Evolutionary conservation across 2,797 vertebrate species (phyloP), one percentile per base, ranked within the genome.

Genomic region (Aphelocoma californica): DNA sequence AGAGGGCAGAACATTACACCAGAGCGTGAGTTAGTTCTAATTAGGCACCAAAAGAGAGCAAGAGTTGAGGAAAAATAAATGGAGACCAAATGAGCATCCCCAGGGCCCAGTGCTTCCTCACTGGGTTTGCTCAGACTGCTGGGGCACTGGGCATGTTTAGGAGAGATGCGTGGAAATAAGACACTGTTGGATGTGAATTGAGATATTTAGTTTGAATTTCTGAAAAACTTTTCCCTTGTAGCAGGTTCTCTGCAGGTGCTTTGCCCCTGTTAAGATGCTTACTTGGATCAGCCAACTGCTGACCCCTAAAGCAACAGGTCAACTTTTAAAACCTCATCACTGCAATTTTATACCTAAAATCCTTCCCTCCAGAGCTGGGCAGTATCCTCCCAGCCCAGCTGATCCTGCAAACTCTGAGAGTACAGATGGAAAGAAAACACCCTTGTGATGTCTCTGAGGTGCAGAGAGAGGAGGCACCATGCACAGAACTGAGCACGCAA

Each of bases 1-100:
- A 92, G 87, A 87, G 44, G 84, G 82, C 57, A 88, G 80, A 75
- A 58, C 23, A 45, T 62, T 19, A 91, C 51, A 92, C 12, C 31
- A 82, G 88, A 58, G 54, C 1, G 5, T 24, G 26, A 18, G 14
- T 26, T 83, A 58, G 42, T 18, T 56, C 79, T 74, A 32, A 82
- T 83, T 54, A 48, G 34, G 34, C 3, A 67, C 78, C 67, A 83
- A 87, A 83, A 88, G 58, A 32, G 29, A 85, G n/a, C 40, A 72
- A 48, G 40, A 73, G 72, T 24, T 57, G 65, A 83, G 57, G 48
- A 56, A 38, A 79, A 79, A 12, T 32, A 38, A 53, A 28, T 4
- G 15, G 79, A 89, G 69, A 18, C 36, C 44, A 88, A 75, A 65
- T 5, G 36, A 92, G 26, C 66, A 53, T 40, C 28, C 45, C 44